These are phyloP conservation scores for Anthoptus insignis DNA, from an alignment of 2,888 invertebrate species.

Conservation along the genomic window DNA sequence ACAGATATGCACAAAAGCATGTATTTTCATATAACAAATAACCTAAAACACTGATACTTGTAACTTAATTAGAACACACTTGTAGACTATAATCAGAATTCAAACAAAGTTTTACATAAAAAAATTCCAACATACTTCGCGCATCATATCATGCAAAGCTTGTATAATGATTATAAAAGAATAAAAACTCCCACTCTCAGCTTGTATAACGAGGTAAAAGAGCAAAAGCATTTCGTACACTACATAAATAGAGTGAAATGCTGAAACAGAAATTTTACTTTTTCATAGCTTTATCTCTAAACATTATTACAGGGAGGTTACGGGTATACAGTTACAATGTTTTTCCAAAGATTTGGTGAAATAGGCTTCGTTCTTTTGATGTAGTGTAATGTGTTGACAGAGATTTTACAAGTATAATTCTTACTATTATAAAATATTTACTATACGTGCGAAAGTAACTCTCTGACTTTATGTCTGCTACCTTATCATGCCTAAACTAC, in stretches of 20 bases:
- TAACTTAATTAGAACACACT: neutral
- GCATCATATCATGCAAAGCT: constrained; percentile 1
- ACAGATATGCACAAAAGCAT: too few relatives aligned
- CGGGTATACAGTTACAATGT: constrained; percentile 24
- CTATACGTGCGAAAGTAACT: too few relatives aligned
- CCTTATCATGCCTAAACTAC: too few relatives aligned
- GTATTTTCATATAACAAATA: too few relatives aligned
- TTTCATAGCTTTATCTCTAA: constrained; percentile 34
- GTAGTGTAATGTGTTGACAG: constrained; percentile 5
- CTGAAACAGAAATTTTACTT: constrained; percentile 32
- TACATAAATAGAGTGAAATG: constrained; percentile 21
- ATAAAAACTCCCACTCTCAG: constrained; percentile 7
- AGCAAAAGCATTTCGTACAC: constrained; percentile 9
- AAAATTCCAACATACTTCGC: constrained; percentile 13
- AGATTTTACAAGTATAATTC: constrained; percentile 5
- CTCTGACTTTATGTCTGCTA: too few relatives aligned
- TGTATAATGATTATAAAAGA: constrained; percentile 23
- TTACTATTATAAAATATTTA: too few relatives aligned
- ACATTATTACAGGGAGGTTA: constrained; percentile 32
- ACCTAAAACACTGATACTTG: neutral
- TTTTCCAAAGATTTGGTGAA: constrained; percentile 36
- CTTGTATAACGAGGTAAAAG: constrained; percentile 20
- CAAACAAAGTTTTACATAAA: constrained; percentile 1
- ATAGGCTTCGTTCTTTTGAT: constrained; percentile 20
- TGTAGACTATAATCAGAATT: neutral